A percentile compares a stretch with the other conserved stretches of the same genome.
Evolutionary conservation across 2,113 vertebrate species (phyloP).

Genomic region (Phaetusa simplex): DNA sequence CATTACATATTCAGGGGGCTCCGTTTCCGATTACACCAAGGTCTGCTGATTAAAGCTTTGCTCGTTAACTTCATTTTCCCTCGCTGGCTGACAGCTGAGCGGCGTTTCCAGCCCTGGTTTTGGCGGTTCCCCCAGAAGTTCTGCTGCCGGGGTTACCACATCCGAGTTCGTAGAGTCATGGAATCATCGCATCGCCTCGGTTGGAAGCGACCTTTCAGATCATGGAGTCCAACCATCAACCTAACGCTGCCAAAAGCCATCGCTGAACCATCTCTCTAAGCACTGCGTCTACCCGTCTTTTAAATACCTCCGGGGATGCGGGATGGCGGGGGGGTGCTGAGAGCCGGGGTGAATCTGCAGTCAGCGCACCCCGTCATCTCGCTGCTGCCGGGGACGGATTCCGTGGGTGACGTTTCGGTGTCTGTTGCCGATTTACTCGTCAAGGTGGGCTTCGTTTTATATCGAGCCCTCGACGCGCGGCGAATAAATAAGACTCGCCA

Average conservation of each 20-base stretch:
- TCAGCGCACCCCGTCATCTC: not conserved
- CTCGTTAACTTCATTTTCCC: slow-evolving; percentile 25
- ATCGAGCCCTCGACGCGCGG: accelerated
- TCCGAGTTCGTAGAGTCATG: not conserved
- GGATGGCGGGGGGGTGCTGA: not conserved
- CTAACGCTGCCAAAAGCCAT: too few species aligned
- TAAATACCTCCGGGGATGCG: too few species aligned
- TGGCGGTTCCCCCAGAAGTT: not conserved
- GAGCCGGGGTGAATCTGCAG: not conserved
- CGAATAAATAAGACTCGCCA: too few species aligned
- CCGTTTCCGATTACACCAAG: not conserved
- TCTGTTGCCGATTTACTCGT: not conserved
- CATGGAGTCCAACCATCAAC: too few species aligned
- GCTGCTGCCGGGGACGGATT: not conserved
- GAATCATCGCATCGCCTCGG: too few species aligned
- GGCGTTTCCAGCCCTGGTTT: not conserved
- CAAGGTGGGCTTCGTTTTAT: not conserved
- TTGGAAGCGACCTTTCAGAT: too few species aligned
- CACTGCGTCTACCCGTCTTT: too few species aligned
- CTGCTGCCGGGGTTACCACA: not conserved
- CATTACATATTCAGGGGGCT: not conserved
- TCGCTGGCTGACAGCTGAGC: not conserved
- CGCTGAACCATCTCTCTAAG: too few species aligned
- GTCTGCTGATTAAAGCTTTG: not conserved
- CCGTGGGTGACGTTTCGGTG: not conserved